Evolutionary conservation across 2,797 vertebrate genomes (phyloP).

Genomic region (Lagocephalus sceleratus): DNA sequence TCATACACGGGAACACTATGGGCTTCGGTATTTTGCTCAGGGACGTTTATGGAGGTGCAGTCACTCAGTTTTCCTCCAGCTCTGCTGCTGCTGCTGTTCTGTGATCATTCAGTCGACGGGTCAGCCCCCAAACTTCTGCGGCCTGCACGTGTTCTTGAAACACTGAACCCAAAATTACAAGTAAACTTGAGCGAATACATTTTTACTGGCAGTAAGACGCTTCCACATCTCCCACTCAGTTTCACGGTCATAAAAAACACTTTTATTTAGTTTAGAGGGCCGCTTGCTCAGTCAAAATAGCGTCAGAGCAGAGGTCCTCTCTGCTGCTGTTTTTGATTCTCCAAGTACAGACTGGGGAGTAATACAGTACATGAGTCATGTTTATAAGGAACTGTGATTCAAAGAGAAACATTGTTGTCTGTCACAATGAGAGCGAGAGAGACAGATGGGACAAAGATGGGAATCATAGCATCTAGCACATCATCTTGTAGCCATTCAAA

Average conservation of each 20-base stretch:
- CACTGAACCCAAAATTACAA: too few species aligned
- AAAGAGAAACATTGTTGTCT: conserved; percentile 15
- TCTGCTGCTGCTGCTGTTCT: too few species aligned
- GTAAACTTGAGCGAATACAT: too few species aligned
- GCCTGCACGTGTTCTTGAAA: too few species aligned
- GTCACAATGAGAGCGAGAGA: conserved; percentile 9
- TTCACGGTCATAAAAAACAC: not conserved
- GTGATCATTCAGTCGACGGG: too few species aligned
- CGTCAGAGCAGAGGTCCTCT: not conserved
- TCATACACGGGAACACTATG: too few species aligned
- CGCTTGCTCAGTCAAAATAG: not conserved
- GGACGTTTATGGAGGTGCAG: too few species aligned
- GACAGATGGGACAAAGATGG: conserved; percentile 2
- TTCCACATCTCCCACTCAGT: not conserved
- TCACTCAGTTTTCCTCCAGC: too few species aligned
- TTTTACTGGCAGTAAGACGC: not conserved
- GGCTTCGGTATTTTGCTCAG: too few species aligned
- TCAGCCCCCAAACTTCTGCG: too few species aligned
- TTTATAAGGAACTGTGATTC: conserved; percentile 34
- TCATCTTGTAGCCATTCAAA: conserved; percentile 19
- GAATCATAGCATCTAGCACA: conserved; percentile 29
- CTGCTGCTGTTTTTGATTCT: conserved; percentile 26
- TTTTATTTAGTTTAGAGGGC: too few species aligned
- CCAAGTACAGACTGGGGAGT: not conserved
- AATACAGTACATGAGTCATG: conserved; percentile 26